Percentiles rank a stretch among this genome's conserved stretches.
These are phyloP conservation scores for Caenorhabditis latens DNA, from an alignment of 1,140 invertebrate species.

Conservation along the genomic window DNA sequence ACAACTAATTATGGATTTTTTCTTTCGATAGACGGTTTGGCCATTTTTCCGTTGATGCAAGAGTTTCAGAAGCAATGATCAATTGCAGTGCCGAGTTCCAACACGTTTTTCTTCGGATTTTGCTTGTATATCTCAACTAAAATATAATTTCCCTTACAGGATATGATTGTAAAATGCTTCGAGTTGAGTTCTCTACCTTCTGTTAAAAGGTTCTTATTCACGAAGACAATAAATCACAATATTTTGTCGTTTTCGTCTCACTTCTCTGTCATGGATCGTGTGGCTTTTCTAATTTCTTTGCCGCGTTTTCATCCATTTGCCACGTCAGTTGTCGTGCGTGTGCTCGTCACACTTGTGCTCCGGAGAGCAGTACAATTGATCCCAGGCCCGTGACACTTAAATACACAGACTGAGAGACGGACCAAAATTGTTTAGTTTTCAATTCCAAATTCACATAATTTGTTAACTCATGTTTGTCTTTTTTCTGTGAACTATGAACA, in stretches of 20 bases:
- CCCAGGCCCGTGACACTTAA: conserved; percentile 28
- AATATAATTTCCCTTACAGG: too few relatives aligned
- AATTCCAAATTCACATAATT: not conserved
- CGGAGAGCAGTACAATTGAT: conserved; percentile 42
- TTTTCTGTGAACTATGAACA: not conserved
- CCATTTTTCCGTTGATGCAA: too few relatives aligned
- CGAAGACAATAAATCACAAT: conserved; percentile 39
- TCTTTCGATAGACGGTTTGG: too few relatives aligned
- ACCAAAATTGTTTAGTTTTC: conserved; percentile 51
- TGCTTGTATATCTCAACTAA: too few relatives aligned
- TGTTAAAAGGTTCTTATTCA: too few relatives aligned
- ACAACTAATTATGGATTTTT: too few relatives aligned
- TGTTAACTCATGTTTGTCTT: not conserved
- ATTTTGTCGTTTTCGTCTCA: conserved; percentile 54
- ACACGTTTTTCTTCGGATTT: too few relatives aligned
- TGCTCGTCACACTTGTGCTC: conserved; percentile 41
- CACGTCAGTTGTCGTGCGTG: conserved; percentile 46
- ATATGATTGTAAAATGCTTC: too few relatives aligned
- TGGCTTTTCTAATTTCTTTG: conserved; percentile 46
- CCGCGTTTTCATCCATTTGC: conserved; percentile 46
- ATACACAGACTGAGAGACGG: conserved; percentile 15
- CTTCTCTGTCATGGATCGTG: conserved; percentile 41
- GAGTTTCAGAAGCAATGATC: too few relatives aligned
- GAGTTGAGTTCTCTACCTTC: too few relatives aligned
- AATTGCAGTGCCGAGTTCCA: too few relatives aligned